These are phyloP conservation scores for Uloborus diversus DNA, from an alignment of 1,140 invertebrate genomes.

Conservation along the genomic window DNA sequence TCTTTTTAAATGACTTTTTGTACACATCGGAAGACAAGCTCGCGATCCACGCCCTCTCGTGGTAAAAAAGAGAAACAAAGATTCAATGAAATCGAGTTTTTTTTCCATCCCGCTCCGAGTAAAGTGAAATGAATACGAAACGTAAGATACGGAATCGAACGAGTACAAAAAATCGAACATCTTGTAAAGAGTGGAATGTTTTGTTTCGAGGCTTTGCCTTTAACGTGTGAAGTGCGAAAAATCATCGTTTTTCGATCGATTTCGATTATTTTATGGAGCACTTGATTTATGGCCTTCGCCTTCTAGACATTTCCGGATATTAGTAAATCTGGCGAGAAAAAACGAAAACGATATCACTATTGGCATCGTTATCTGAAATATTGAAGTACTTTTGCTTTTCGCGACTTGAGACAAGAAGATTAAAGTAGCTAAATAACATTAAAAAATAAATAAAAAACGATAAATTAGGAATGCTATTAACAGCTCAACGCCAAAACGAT, in stretches of 20 bases:
- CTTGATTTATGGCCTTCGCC: constrained; percentile 2
- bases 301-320: neutral
- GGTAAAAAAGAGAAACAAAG: constrained; percentile 8
- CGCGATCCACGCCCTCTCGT: constrained; percentile 31
- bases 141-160: constrained; percentile 19
- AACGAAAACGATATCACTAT: too few relatives aligned
- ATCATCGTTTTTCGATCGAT: constrained; percentile 41
- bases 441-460: too few relatives aligned
- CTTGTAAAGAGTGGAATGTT: constrained; percentile 16
- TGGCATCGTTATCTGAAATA: too few relatives aligned
- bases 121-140: neutral
- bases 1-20: constrained; percentile 53
- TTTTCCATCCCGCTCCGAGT: neutral
- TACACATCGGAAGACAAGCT: constrained; percentile 8
- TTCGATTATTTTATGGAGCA: constrained; percentile 29
- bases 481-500: too few relatives aligned
- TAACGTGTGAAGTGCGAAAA: constrained; percentile 12
- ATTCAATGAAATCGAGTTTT: constrained; percentile 43
- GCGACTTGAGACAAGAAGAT: too few relatives aligned
- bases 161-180: constrained; percentile 17
- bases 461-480: too few relatives aligned
- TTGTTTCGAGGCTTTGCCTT: constrained; percentile 26
- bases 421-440: too few relatives aligned
- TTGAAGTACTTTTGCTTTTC: too few relatives aligned
- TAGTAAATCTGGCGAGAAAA: too few relatives aligned